phyloP scores from a whole-genome alignment of 2,113 vertebrate genomes.

The Oncorhynchus keta region DNA sequence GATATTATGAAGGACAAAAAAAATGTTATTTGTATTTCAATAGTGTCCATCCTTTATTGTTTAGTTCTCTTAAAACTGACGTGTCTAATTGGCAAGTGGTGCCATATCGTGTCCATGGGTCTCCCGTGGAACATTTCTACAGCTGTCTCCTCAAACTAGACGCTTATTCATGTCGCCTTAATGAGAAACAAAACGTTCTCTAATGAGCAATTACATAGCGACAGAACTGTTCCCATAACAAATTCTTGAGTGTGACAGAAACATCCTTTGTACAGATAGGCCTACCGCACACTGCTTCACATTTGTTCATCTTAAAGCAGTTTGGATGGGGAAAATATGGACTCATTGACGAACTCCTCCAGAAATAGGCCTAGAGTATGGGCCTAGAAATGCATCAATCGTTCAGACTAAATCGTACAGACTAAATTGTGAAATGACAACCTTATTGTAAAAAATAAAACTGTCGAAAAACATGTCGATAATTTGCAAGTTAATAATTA shows the following conservation, averaged over 20 bases:
- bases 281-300: slow-evolving; percentile 81
- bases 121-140: slow-evolving; percentile 91
- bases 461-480: too few species aligned
- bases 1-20: slow-evolving; percentile 3
- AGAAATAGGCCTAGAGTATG: not conserved
- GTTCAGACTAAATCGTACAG: not conserved
- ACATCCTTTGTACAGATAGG: slow-evolving; percentile 87
- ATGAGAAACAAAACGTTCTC: slow-evolving; percentile 96
- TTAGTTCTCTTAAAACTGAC: slow-evolving; percentile 48
- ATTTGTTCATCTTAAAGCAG: slow-evolving; percentile 49
- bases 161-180: slow-evolving; percentile 94
- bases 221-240: slow-evolving; percentile 92
- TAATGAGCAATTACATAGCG: slow-evolving; percentile 96
- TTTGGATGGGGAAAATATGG: slow-evolving; percentile 18
- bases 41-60: slow-evolving; percentile 27
- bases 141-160: slow-evolving; percentile 91
- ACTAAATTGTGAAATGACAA: too few species aligned
- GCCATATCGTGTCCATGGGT: slow-evolving; percentile 84
- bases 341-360: not conserved
- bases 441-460: too few species aligned
- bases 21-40: not conserved
- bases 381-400: not conserved
- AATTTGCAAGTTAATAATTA: too few species aligned
- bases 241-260: slow-evolving; percentile 92
- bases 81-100: slow-evolving; percentile 80